Conservation (phyloP, 2,888 invertebrate genomes). For the Drosophila falleni region DNA sequence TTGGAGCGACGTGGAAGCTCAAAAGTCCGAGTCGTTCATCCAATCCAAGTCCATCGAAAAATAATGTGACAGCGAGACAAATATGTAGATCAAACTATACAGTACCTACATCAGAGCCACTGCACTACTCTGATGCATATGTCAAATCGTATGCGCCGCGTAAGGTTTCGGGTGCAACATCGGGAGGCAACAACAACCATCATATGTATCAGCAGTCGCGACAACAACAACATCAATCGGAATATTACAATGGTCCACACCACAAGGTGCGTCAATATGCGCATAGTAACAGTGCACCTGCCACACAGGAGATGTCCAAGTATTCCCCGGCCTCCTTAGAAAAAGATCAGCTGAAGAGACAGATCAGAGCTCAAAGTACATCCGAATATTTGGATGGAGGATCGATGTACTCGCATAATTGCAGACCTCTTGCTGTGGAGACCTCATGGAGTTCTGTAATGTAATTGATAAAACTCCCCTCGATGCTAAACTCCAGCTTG, state of each 20-base stretch:
- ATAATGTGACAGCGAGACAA: conserved; percentile 24
- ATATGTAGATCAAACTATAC: conserved; percentile 42
- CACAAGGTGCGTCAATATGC: conserved; percentile 40
- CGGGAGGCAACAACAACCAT: conserved; percentile 44
- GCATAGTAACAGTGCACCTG: conserved; percentile 28
- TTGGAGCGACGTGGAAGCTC: conserved; percentile 38
- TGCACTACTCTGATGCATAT: conserved; percentile 44
- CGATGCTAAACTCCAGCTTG: conserved; percentile 18
- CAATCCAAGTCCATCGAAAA: conserved; percentile 59
- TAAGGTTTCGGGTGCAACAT: conserved; percentile 6
- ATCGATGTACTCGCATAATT: conserved; percentile 35
- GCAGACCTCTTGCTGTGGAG: conserved; percentile 45
- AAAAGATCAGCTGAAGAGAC: conserved; percentile 60
- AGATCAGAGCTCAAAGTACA: conserved; percentile 35
- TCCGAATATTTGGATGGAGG: conserved; percentile 52
- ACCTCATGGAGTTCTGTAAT: conserved; percentile 64
- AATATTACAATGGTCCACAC: conserved; percentile 43
- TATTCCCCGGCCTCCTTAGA: conserved; percentile 26
- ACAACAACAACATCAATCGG: conserved; percentile 18
- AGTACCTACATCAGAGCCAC: conserved; percentile 41
- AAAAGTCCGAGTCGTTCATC: conserved; percentile 47
- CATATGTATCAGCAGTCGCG: conserved; percentile 46
- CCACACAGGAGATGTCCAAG: conserved; percentile 31
- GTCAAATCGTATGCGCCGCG: conserved; percentile 31
- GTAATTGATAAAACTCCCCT: conserved; percentile 51